Evolutionary conservation across 2,888 invertebrate species (phyloP).

Genomic region (Lottia scabra): DNA sequence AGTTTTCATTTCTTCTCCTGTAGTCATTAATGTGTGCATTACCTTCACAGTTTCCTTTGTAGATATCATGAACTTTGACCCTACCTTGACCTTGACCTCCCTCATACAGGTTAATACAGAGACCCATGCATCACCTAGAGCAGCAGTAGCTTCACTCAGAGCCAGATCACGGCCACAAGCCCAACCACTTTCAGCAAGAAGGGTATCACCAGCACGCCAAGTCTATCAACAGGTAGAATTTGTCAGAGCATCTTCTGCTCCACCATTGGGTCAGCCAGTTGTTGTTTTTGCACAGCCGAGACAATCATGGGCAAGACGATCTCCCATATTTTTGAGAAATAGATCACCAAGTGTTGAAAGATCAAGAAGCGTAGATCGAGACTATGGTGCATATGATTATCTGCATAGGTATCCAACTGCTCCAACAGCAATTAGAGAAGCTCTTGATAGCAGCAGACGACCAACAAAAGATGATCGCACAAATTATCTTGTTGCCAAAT

Average conservation of each 20-base stretch:
- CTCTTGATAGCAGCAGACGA: neutral
- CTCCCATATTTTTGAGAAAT: neutral
- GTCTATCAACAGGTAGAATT: constrained; percentile 1
- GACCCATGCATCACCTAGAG: constrained; percentile 49
- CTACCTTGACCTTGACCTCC: constrained; percentile 3
- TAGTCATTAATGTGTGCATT: constrained; percentile 7
- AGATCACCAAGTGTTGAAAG: neutral
- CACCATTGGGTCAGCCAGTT: neutral
- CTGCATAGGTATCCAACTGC: neutral
- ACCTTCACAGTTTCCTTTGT: constrained; percentile 5
- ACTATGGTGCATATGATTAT: neutral
- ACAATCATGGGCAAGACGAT: neutral
- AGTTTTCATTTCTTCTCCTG: neutral
- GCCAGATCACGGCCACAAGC: constrained; percentile 32
- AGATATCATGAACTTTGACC: constrained; percentile 4
- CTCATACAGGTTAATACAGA: constrained; percentile 52
- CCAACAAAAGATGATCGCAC: neutral
- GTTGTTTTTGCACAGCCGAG: neutral
- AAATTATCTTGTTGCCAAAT: neutral
- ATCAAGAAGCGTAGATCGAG: neutral
- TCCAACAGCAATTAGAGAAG: neutral
- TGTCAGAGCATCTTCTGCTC: neutral
- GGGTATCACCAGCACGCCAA: neutral
- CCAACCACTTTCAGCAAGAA: constrained; percentile 28
- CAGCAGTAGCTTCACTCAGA: constrained; percentile 50